These are phyloP conservation scores for Hexactinellida sp. DNA, from an alignment of 37 sponge, comb jelly and placozoan genomes.

Conservation along the genomic window DNA sequence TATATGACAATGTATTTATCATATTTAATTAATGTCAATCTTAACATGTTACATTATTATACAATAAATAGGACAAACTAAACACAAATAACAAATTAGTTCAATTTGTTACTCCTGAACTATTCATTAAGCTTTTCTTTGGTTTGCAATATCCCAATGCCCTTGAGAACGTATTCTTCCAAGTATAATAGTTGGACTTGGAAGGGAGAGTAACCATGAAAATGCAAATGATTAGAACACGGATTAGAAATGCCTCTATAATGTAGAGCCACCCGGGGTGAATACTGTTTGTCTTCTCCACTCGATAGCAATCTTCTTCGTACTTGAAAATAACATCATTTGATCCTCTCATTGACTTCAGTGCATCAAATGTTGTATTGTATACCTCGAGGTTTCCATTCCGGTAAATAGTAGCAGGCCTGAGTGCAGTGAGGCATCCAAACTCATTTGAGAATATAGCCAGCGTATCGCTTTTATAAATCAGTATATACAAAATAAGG, in stretches of 20 bases:
- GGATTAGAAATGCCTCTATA: neutral
- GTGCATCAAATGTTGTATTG: neutral
- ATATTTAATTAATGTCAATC: neutral
- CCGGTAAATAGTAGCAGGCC: neutral
- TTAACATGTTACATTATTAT: neutral
- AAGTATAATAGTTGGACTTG: neutral
- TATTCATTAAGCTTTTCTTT: neutral
- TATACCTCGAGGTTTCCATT: neutral
- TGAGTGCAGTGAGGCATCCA: neutral
- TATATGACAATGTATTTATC: neutral
- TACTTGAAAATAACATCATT: neutral
- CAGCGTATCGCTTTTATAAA: neutral
- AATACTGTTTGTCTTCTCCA: neutral
- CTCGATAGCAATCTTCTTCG: neutral
- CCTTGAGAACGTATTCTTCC: neutral
- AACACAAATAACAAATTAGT: no score
- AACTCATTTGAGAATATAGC: neutral
- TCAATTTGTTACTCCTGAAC: no score
- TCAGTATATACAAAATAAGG: neutral
- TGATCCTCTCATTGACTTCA: neutral
- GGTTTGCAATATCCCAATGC: neutral
- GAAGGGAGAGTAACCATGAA: neutral
- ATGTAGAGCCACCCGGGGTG: neutral
- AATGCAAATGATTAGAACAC: neutral
- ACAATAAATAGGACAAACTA: no score